Evolutionary conservation across 1,140 invertebrate genomes (phyloP), one percentile per base, ranked within the genome.

Genomic region (Penaeus vannamei): DNA sequence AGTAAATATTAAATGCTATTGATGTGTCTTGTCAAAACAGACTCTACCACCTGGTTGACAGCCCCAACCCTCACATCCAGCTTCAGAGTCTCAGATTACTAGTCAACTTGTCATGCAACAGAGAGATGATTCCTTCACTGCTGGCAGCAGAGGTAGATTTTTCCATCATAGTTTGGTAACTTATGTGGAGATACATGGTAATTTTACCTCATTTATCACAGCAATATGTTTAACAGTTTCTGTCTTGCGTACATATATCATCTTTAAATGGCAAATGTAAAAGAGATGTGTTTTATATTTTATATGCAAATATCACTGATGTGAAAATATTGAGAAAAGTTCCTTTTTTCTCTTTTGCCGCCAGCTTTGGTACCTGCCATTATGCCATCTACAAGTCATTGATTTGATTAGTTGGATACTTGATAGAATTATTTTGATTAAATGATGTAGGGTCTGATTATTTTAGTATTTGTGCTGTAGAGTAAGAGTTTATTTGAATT

Each of bases 101-200:
- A n/a, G 95, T 95, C 72, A 96, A 96, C 92, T 92, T 96, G 7
- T 95, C 95, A 7, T 95, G 94, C 90, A 95, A 95, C 92, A 93
- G 94, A 91, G 94, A 95, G 84, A 94, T 95, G 93, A 94, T 96
- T 26, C 95, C 95, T 23, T 93, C 94, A 91, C 92, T 96, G 42
- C 92, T 96, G 76, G 95, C 95, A 89, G 95, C 95, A 84, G 94
- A 95, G 94, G 95, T 95, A 92, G 84, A 82, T 23, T 59, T 86
- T 10, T 19, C 29, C 12, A 2, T 72, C 5, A 23, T 72, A 36
- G 20, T 46, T 14, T 76, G 22, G 32, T 83, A 29, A 23, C 59
- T 53, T n/a, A 42, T 26, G 32, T 90, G 53, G 53, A 53, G 53
- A 53, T 53, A 53, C 53, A 53, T 53, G 53, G 53, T 81, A 90